Evolutionary conservation across 2,113 vertebrate species (phyloP).

Genomic region (Cardinalis cardinalis): DNA sequence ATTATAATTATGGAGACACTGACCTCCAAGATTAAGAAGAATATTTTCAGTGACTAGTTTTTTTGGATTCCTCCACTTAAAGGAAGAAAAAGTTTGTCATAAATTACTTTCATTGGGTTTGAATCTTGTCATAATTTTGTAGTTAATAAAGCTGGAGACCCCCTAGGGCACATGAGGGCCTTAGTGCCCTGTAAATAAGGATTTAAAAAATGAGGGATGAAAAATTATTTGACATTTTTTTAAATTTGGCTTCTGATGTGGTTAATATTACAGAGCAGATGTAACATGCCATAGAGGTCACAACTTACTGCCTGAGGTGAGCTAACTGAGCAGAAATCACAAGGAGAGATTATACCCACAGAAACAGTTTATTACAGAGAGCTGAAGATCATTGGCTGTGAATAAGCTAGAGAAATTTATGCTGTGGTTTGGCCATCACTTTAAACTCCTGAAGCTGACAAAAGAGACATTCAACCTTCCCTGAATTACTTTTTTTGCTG

Average conservation of each 20-base stretch:
- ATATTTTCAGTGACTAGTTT: not conserved
- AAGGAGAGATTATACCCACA: conserved; percentile 18
- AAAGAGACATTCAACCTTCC: conserved; percentile 12
- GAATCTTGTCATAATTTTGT: not conserved
- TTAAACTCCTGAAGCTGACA: conserved; percentile 17
- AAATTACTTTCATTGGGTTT: not conserved
- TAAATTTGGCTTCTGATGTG: conserved; percentile 7
- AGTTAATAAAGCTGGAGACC: not conserved
- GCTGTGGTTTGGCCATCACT: not conserved
- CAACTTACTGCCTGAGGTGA: conserved; percentile 14
- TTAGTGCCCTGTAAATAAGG: not conserved
- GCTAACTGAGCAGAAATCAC: conserved; percentile 17
- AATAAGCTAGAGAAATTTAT: conserved; percentile 34
- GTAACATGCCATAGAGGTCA: conserved; percentile 38
- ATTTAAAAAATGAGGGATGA: not conserved
- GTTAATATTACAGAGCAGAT: conserved; percentile 29
- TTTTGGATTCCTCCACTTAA: not conserved
- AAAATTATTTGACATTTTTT: conserved; percentile 23
- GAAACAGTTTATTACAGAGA: conserved; percentile 25
- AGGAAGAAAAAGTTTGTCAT: not conserved
- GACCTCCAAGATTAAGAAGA: not conserved
- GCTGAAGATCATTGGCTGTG: conserved; percentile 21
- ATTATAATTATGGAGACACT: not conserved
- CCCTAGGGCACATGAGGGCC: not conserved
- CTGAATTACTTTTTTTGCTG: not conserved